Evolutionary conservation across 2,797 vertebrate species (phyloP), one percentile per base, ranked within the genome.

Genomic region (Sebastolobus altivelis): DNA sequence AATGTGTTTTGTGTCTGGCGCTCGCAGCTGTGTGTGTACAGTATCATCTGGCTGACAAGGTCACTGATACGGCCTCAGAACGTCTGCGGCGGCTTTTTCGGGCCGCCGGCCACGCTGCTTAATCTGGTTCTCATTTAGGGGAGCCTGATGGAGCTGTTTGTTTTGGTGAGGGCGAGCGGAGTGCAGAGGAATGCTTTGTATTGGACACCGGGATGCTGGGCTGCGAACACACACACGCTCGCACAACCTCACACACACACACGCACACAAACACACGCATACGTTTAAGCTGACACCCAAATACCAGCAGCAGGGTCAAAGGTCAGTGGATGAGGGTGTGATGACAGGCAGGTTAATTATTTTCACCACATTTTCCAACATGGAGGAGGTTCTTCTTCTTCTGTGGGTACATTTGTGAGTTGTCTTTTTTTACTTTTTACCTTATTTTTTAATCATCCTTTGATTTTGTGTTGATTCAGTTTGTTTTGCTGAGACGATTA

Each of bases 71-170:
- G 71, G 82, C 87, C 85, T 89, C 83, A 69, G 66, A 83, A 71
- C 85, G 84, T 87, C 87, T 91, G 85, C 82, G 25, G 85, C 72
- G 54, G 87, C 82, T 90, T 74, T 85, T 75, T 90, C 68, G 72
- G 88, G 89, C 88, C 38, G 83, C 35, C 14, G 72, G 91, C 88
- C 90, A 83, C 69, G 16, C n/a, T 18, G 76, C 82, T 82, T 88
- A 91, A 93, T 95, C 94, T 95, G 94, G 88, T 94, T 91, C 92
- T 95, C 90, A 92, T 95, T 94, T 94, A 65, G 78, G 87, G 87
- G 82, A 85, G 80, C 78, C 88, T 90, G 90, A 92, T 87, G 85
- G 92, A 91, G 88, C 77, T 83, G 89, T 94, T 95, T 94, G 89
- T 94, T 94, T 94, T 93, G 90, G 86, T 85, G 91, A 88, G 89